Percentiles rank a stretch among this genome's conserved stretches.
phyloP scores from a whole-genome alignment of 2,797 vertebrate species.

The Lepidocolaptes lacrymiger region DNA sequence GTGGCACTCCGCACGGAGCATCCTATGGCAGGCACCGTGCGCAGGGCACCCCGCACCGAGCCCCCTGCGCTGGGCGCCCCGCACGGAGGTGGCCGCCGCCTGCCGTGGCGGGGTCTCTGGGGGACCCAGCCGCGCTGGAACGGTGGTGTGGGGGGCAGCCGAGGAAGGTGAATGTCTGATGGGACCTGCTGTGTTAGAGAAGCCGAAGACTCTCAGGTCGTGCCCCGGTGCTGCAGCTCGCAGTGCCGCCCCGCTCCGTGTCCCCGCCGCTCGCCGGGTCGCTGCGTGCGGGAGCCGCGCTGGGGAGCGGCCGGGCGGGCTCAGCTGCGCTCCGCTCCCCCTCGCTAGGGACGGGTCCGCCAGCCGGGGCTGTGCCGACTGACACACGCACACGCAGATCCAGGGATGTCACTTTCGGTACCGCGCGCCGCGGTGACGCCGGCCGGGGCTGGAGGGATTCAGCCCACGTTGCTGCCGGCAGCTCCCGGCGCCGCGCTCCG shows the following conservation, averaged over 20 bases:
- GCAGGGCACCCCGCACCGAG: neutral
- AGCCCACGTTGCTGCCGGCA: constrained; percentile 46
- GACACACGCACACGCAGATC: neutral
- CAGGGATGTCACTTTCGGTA: constrained; percentile 30
- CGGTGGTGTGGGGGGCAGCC: neutral
- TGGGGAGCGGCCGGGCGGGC: neutral
- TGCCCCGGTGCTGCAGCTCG: neutral
- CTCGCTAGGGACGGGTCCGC: neutral
- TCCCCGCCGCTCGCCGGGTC: neutral
- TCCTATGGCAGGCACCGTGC: neutral
- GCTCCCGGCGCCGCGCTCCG: neutral
- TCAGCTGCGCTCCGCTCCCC: neutral
- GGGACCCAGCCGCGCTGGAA: neutral
- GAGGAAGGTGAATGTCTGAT: rapidly evolving
- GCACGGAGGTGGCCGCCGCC: neutral
- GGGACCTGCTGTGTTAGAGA: neutral
- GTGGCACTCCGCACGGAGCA: neutral
- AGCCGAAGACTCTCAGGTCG: neutral
- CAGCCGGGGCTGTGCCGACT: neutral
- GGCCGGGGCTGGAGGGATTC: constrained; percentile 13
- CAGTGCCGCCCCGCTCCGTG: neutral
- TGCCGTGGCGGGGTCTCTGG: neutral
- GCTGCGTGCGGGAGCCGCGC: neutral
- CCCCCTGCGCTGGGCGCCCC: neutral
- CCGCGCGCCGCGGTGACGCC: neutral